These are phyloP conservation scores for Tribolium madens DNA, from an alignment of 1,140 invertebrate species.

Conservation along the genomic window DNA sequence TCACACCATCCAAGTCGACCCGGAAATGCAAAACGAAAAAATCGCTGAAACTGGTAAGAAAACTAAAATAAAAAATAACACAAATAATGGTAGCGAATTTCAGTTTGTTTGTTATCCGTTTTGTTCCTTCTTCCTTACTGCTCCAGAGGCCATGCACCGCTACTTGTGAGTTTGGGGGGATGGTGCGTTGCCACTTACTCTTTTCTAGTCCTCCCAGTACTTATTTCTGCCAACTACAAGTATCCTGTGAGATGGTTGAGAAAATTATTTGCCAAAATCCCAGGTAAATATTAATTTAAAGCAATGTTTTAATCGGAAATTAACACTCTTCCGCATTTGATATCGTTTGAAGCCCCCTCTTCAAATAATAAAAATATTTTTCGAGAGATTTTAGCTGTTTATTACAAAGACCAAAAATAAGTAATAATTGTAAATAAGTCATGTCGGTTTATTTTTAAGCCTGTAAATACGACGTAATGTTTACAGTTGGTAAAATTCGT, in stretches of 20 bases:
- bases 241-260: conserved; percentile 71
- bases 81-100: conserved; percentile 51
- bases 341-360: not conserved
- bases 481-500: conserved; percentile 18
- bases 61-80: not conserved
- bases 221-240: conserved; percentile 75
- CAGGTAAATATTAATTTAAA: conserved; percentile 57
- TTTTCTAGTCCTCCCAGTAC: conserved; percentile 72
- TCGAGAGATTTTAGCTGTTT: not conserved
- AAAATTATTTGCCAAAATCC: conserved; percentile 55
- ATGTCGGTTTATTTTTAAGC: not conserved
- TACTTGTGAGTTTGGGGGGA: conserved; percentile 70
- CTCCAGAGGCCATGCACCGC: conserved; percentile 69
- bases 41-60: conserved; percentile 73
- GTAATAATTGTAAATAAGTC: conserved; percentile 16
- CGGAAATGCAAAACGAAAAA: conserved; percentile 72
- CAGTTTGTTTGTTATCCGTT: conserved; percentile 75
- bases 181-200: conserved; percentile 73
- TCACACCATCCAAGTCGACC: conserved; percentile 71
- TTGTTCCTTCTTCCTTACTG: conserved; percentile 74
- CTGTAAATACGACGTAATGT: conserved; percentile 26
- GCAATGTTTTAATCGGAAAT: not conserved
- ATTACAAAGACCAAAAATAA: not conserved
- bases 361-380: not conserved
- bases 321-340: not conserved